These are phyloP conservation scores for Lycaena phlaeas DNA, from an alignment of 2,888 invertebrate species.

Conservation along the genomic window DNA sequence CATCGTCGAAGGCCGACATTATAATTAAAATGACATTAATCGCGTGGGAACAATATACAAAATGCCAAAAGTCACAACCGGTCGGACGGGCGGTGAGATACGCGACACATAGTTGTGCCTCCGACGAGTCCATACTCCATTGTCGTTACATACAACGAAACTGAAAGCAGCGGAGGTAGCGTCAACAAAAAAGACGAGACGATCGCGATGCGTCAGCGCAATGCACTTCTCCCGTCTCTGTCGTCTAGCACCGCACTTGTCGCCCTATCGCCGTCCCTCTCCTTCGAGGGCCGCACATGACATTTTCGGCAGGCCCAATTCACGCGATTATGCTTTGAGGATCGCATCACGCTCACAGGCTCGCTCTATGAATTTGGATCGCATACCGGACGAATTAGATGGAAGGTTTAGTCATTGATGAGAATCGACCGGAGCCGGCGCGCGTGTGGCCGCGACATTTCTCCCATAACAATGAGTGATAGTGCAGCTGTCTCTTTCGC, in stretches of 20 bases:
- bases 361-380: conserved; percentile 48
- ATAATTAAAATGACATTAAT: conserved; percentile 68
- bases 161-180: conserved; percentile 48
- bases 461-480: conserved; percentile 67
- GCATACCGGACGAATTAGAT: conserved; percentile 51
- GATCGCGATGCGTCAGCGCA: conserved; percentile 65
- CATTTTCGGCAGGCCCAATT: conserved; percentile 24
- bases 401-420: conserved; percentile 42
- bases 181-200: conserved; percentile 51
- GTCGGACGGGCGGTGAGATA: conserved; percentile 44
- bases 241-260: conserved; percentile 35
- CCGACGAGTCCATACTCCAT: too few relatives aligned
- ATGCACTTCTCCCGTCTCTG: conserved; percentile 43
- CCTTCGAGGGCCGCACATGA: conserved; percentile 21
- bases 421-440: conserved; percentile 36
- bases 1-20: conserved; percentile 43
- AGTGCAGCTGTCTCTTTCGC: conserved; percentile 63
- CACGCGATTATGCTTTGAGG: conserved; percentile 38
- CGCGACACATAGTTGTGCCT: conserved; percentile 1
- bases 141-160: conserved; percentile 40
- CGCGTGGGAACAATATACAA: conserved; percentile 63
- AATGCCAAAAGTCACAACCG: conserved; percentile 54
- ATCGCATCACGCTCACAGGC: conserved; percentile 44
- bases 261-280: conserved; percentile 33
- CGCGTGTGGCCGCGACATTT: conserved; percentile 63